phyloP scores from a whole-genome alignment of 2,113 vertebrate genomes.

The Psephotus haematonotus region DNA sequence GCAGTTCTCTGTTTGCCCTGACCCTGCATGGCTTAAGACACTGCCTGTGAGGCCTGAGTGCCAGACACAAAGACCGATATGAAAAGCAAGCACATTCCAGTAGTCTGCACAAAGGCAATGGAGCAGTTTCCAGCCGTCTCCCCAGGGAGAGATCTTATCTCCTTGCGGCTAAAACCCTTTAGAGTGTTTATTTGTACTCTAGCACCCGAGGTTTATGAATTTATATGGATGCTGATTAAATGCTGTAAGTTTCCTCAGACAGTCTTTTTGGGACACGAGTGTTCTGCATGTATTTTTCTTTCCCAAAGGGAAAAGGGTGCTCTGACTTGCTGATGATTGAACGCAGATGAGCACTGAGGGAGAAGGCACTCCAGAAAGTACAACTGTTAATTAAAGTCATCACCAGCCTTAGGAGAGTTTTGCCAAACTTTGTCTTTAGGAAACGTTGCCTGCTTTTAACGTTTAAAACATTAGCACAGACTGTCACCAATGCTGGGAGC shows the following conservation, averaged over 20 bases:
- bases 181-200: conserved; percentile 76
- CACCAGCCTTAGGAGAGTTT: not conserved
- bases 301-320: not conserved
- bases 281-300: not conserved
- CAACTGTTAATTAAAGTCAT: rapidly evolving
- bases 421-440: not conserved
- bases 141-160: conserved; percentile 81
- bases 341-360: not conserved
- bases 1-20: conserved; percentile 91
- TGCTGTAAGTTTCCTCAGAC: not conserved
- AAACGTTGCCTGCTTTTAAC: rapidly evolving
- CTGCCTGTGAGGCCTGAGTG: conserved; percentile 83
- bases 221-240: conserved; percentile 50
- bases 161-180: conserved; percentile 69
- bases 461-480: rapidly evolving
- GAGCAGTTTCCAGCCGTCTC: conserved; percentile 76
- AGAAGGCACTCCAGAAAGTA: not conserved
- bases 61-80: conserved; percentile 85
- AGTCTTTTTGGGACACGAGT: not conserved
- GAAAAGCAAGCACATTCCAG: conserved; percentile 88
- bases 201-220: conserved; percentile 67
- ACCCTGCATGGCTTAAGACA: conserved; percentile 89
- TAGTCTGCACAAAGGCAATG: conserved; percentile 80
- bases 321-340: not conserved
- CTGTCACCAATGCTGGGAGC: rapidly evolving